phyloP scores from a whole-genome alignment of 2,888 invertebrate genomes.

The Tuta absoluta region DNA sequence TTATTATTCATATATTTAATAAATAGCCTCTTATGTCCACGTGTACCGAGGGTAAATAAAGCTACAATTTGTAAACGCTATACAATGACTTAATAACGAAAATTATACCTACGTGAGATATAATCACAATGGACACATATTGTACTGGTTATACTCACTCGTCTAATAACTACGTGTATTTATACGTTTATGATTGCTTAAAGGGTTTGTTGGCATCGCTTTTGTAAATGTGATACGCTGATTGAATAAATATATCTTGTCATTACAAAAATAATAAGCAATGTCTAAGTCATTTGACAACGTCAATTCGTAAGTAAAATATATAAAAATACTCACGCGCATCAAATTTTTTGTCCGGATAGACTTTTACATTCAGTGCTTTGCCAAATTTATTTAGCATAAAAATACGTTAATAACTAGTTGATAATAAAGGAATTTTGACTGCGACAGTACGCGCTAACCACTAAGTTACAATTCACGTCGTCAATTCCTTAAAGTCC shows the following conservation, averaged over 20 bases:
- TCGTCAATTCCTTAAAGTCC: conserved; percentile 54
- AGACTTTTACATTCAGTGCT: too few species aligned
- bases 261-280: too few species aligned
- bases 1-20: conserved; percentile 21
- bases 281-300: too few species aligned
- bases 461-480: conserved; percentile 48
- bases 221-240: background rate
- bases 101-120: conserved; percentile 29
- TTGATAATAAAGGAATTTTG: conserved; percentile 30
- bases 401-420: background rate
- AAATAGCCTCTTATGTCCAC: background rate
- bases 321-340: too few species aligned
- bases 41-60: background rate
- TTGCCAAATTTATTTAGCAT: too few species aligned
- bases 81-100: conserved; percentile 8
- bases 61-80: conserved; percentile 3
- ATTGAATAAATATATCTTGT: background rate
- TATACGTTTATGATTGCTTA: background rate
- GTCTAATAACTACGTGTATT: background rate
- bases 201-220: background rate
- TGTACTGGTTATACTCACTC: background rate
- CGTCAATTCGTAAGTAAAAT: too few species aligned
- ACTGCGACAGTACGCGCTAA: conserved; percentile 34
- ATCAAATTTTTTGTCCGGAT: too few species aligned
- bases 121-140: conserved; percentile 19